phyloP scores from a whole-genome alignment of 2,888 invertebrate genomes.

The Cantharis nigra region DNA sequence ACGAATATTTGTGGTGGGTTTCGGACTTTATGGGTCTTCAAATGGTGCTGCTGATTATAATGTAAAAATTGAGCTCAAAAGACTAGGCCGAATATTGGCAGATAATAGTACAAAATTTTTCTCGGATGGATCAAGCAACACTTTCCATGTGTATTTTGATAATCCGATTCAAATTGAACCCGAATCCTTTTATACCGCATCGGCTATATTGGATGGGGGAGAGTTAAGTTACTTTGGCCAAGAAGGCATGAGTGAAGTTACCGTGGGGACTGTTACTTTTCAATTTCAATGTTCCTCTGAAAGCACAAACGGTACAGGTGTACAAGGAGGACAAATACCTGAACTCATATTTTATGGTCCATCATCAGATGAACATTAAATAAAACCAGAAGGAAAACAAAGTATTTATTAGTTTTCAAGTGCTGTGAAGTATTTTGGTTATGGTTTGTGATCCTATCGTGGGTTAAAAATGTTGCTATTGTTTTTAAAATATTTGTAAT shows the following conservation, averaged over 20 bases:
- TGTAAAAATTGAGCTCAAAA: conserved; percentile 92
- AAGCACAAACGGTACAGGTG: conserved; percentile 96
- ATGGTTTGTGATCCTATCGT: conserved; percentile 5
- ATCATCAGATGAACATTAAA: conserved; percentile 58
- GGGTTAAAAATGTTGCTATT: conserved; percentile 5
- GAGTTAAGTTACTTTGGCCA: conserved; percentile 97
- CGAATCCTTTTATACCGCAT: conserved; percentile 92
- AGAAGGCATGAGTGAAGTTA: conserved; percentile 94
- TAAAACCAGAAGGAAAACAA: conserved; percentile 6
- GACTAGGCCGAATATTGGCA: conserved; percentile 84
- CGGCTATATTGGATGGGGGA: conserved; percentile 91
- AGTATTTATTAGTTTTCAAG: conserved; percentile 34
- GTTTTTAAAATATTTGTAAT: conserved; percentile 2
- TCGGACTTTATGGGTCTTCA: conserved; percentile 94
- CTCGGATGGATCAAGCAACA: conserved; percentile 95
- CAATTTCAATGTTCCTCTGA: conserved; percentile 97
- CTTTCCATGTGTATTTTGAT: conserved; percentile 87
- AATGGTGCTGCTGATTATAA: conserved; percentile 94
- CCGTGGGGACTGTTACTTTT: conserved; percentile 91
- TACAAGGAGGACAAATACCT: conserved; percentile 96
- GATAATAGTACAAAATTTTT: conserved; percentile 93
- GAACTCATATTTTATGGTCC: conserved; percentile 96
- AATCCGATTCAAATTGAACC: conserved; percentile 90
- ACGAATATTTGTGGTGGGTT: conserved; percentile 93
- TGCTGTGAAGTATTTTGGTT: conserved; percentile 38